Conservation (phyloP, 2,888 invertebrate species). For the Phania funesta region DNA sequence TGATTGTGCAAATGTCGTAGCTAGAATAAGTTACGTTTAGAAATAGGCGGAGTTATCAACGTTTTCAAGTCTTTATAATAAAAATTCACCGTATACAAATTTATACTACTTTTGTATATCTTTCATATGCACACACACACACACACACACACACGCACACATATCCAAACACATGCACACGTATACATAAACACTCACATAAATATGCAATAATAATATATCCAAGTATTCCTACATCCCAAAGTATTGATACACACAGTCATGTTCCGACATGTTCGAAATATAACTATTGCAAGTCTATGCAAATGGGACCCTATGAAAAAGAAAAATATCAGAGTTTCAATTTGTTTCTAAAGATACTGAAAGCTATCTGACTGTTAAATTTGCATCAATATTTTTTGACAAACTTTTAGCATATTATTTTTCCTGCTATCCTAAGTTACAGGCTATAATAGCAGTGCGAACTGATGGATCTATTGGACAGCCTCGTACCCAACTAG, state of each 20-base stretch:
- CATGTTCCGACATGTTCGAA: neutral
- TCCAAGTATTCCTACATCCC: constrained; percentile 28
- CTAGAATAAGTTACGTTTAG: constrained; percentile 73
- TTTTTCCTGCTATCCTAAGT: too few relatives aligned
- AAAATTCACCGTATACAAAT: constrained; percentile 77
- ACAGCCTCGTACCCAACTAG: too few relatives aligned
- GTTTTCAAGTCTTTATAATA: constrained; percentile 78
- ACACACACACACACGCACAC: constrained; percentile 15
- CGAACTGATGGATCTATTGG: too few relatives aligned
- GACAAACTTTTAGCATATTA: too few relatives aligned
- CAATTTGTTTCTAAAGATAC: too few relatives aligned
- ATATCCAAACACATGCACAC: neutral
- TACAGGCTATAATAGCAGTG: too few relatives aligned
- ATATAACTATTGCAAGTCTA: too few relatives aligned
- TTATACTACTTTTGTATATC: constrained; percentile 46
- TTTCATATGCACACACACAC: constrained; percentile 57
- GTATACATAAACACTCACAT: neutral
- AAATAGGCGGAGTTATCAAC: constrained; percentile 80
- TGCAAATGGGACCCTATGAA: too few relatives aligned
- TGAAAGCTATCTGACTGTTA: too few relatives aligned
- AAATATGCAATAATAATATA: constrained; percentile 14
- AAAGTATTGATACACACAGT: constrained; percentile 37
- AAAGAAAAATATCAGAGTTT: too few relatives aligned
- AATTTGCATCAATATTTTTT: too few relatives aligned
- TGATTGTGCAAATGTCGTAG: constrained; percentile 57